These are phyloP conservation scores for Drosophila insularis DNA, from an alignment of 1,140 invertebrate genomes.

Conservation along the genomic window DNA sequence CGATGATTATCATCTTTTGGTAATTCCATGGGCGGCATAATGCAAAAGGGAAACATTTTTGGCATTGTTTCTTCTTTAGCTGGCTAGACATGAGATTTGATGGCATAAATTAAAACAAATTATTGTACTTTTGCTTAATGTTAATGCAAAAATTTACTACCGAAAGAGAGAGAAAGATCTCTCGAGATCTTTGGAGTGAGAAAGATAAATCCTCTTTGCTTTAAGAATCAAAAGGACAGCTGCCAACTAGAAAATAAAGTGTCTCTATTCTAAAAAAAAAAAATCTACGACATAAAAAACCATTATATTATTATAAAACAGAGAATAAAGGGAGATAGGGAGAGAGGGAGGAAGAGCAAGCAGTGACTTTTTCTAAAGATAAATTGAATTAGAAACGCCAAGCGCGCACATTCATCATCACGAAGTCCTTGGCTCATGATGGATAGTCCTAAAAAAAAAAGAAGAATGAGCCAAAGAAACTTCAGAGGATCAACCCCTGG, in stretches of 20 bases:
- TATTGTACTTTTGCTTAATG: constrained; percentile 13
- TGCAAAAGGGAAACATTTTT: constrained; percentile 20
- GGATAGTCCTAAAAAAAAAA: constrained; percentile 69
- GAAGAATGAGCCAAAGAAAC: constrained; percentile 18
- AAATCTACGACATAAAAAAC: constrained; percentile 4
- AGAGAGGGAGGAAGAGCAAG: constrained; percentile 6
- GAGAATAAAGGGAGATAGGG: constrained; percentile 15
- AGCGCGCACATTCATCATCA: constrained; percentile 76
- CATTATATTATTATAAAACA: constrained; percentile 11
- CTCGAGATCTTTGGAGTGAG: no score
- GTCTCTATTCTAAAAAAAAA: constrained; percentile 4
- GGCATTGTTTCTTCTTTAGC: constrained; percentile 19
- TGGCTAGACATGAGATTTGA: constrained; percentile 9
- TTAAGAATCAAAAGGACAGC: constrained; percentile 31
- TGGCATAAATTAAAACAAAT: constrained; percentile 34
- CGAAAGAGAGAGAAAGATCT: neutral
- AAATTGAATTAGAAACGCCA: constrained; percentile 77
- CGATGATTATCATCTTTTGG: constrained; percentile 4
- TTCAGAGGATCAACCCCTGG: constrained; percentile 43
- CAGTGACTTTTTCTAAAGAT: constrained; percentile 74
- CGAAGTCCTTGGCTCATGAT: constrained; percentile 50
- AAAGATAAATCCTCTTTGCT: constrained; percentile 12
- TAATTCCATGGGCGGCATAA: constrained; percentile 23
- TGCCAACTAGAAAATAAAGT: constrained; percentile 54
- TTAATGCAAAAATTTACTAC: neutral